phyloP scores from a whole-genome alignment of 2,797 vertebrate genomes.

The Holocentrus rufus region DNA sequence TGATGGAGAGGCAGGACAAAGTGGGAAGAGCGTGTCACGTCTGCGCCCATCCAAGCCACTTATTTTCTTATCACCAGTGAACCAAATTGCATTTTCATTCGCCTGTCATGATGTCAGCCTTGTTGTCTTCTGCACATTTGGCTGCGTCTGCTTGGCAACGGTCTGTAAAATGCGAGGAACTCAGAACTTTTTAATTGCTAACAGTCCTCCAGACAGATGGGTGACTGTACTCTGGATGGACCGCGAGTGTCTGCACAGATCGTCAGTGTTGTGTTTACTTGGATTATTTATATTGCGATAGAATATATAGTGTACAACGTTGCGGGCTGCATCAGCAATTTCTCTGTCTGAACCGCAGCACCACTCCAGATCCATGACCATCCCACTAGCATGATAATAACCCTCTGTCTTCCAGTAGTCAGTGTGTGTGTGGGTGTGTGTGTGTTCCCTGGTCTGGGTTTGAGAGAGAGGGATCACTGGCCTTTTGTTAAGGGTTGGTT shows the following conservation, averaged over 20 bases:
- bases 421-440: conserved; percentile 21
- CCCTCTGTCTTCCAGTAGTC: conserved; percentile 30
- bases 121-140: no score
- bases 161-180: no score
- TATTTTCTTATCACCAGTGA: not conserved
- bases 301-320: not conserved
- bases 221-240: not conserved
- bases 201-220: not conserved
- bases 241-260: not conserved
- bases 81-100: not conserved
- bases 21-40: not conserved
- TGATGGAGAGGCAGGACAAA: not conserved
- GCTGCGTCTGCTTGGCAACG: no score
- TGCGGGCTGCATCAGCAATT: conserved; percentile 1
- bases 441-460: conserved; percentile 10
- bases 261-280: not conserved
- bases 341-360: conserved; percentile 24
- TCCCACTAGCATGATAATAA: conserved; percentile 49
- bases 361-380: conserved; percentile 18
- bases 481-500: conserved; percentile 55
- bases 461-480: conserved; percentile 46
- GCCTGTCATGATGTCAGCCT: no score
- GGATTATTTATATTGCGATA: not conserved
- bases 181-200: no score
- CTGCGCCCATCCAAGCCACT: no score